A percentile compares a stretch with the other conserved stretches of the same genome.
phyloP scores from a whole-genome alignment of 2,797 vertebrate species.

The Myotis findleyi region DNA sequence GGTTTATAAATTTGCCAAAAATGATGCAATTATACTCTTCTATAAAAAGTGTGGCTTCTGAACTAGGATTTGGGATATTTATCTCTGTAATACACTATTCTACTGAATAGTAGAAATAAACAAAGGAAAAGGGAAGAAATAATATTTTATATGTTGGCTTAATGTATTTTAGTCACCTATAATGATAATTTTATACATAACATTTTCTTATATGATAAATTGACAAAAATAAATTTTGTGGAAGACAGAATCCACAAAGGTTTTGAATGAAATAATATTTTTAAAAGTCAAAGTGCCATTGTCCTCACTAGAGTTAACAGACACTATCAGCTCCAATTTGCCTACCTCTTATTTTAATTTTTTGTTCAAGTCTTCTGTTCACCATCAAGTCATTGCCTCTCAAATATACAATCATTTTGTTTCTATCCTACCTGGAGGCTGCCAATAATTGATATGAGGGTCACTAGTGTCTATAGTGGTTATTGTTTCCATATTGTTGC shows the following conservation, averaged over 20 bases:
- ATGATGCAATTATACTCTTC: background rate
- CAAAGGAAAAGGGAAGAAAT: background rate
- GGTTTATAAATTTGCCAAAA: conserved; percentile 25
- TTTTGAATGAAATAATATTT: background rate
- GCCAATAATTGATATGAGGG: background rate
- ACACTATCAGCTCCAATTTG: background rate
- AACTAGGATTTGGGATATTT: background rate
- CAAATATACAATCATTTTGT: background rate
- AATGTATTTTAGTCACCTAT: background rate
- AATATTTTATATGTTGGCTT: background rate
- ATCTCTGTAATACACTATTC: background rate
- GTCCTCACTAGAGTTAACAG: background rate
- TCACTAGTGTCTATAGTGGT: background rate
- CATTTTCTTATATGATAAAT: background rate
- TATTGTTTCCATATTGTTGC: background rate
- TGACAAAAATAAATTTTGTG: background rate
- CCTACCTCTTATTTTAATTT: background rate
- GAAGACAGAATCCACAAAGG: background rate
- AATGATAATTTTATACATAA: background rate
- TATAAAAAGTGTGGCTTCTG: background rate
- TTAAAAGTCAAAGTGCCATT: background rate
- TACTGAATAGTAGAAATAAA: background rate
- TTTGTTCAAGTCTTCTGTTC: background rate
- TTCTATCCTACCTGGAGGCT: background rate
- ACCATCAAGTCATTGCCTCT: background rate